phyloP scores from a whole-genome alignment of 2,113 vertebrate species.

The Centrocercus urophasianus region DNA sequence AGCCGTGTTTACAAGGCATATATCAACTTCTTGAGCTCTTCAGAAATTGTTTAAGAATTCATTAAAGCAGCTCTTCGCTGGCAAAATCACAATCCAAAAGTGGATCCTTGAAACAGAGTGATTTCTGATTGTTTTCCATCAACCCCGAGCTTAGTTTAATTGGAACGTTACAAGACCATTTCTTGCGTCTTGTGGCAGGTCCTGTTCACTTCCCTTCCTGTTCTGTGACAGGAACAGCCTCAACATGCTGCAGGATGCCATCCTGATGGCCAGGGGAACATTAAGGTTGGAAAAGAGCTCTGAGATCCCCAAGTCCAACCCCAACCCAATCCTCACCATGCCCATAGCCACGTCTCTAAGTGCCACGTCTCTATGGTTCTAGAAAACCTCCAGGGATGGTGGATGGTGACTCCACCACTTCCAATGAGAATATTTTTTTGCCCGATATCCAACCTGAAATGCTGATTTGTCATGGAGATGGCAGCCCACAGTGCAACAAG shows the following conservation, averaged over 20 bases:
- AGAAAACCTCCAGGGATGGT: not conserved
- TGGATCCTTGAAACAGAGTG: not conserved
- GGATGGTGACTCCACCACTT: too few species aligned
- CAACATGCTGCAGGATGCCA: rapidly evolving
- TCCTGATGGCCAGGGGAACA: not conserved
- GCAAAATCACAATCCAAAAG: not conserved
- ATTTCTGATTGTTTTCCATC: not conserved
- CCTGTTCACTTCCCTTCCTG: rapidly evolving
- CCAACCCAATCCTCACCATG: not conserved
- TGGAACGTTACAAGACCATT: not conserved
- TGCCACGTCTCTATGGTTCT: not conserved
- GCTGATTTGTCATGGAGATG: rapidly evolving
- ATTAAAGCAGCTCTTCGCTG: not conserved
- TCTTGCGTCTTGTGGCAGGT: not conserved
- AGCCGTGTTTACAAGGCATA: not conserved
- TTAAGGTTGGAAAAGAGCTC: not conserved
- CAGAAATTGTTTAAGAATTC: not conserved
- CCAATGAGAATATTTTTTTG: too few species aligned
- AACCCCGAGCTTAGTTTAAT: not conserved
- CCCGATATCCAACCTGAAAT: too few species aligned
- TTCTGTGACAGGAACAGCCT: not conserved
- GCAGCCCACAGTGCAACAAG: rapidly evolving
- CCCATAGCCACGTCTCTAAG: not conserved
- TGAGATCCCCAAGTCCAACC: not conserved
- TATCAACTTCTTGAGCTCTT: not conserved